Conservation (phyloP, 2,888 invertebrate species). For the Crossocerus cetratus region DNA sequence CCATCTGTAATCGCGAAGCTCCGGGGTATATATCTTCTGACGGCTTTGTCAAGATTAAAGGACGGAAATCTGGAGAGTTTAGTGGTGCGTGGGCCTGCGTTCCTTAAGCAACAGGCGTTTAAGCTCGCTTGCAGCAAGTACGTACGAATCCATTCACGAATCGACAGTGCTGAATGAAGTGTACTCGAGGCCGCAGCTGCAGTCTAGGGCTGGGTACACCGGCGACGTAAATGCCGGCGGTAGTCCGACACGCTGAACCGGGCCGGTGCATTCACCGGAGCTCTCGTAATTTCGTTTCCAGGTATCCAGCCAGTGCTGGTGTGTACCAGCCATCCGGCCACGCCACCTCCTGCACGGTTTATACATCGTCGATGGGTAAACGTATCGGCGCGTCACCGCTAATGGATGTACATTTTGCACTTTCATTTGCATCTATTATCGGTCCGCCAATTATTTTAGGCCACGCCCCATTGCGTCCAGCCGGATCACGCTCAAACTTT, state of each 20-base stretch:
- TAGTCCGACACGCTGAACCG: conserved; percentile 45
- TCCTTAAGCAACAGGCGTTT: conserved; percentile 62
- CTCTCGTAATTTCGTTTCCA: conserved; percentile 45
- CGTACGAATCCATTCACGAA: conserved; percentile 63
- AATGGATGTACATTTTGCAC: conserved; percentile 52
- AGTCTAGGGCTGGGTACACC: conserved; percentile 55
- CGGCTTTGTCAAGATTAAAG: no score
- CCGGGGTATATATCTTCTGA: no score
- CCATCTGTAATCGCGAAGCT: no score
- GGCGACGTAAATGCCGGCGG: conserved; percentile 54
- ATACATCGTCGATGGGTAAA: conserved; percentile 39
- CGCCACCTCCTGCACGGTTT: conserved; percentile 21
- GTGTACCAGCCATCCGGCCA: conserved; percentile 21
- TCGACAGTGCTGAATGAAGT: conserved; percentile 63
- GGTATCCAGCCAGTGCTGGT: conserved; percentile 8
- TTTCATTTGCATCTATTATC: conserved; percentile 53
- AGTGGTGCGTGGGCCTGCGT: conserved; percentile 43
- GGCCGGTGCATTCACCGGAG: conserved; percentile 25
- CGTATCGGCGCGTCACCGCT: conserved; percentile 34
- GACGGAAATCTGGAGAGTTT: conserved; percentile 18
- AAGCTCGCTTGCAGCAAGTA: conserved; percentile 58
- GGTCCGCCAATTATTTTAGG: conserved; percentile 47
- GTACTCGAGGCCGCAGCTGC: conserved; percentile 52
- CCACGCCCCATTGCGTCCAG: conserved; percentile 19
- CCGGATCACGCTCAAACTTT: conserved; percentile 28